Base-by-base conservation (phyloP, 2,888 invertebrate genomes). In the Synergus umbraculus region DNA sequence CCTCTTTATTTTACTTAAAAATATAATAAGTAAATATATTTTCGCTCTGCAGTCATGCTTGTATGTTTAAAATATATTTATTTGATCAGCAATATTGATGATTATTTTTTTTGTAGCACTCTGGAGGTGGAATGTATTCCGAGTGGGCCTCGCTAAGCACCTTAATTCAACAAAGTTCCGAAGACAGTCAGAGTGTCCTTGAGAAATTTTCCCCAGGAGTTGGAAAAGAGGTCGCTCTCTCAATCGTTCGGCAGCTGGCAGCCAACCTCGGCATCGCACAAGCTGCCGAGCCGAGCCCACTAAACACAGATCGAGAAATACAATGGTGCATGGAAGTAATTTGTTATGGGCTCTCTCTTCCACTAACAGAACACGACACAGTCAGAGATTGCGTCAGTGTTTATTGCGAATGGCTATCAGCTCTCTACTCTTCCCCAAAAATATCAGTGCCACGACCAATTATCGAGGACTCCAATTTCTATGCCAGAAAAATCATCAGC, bases 401-500 rank as follows among this genome's bases (percentile, higher is more conserved):
- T 54, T 99, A 99, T 91, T 98, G 98, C 92, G 98, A 99, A 90
- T 99, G 99, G 99, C 93, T 99, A 84, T 96, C 97, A 0, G 97
- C 98, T 3, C 93, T 99, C 83, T 95, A 97, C 85, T 96, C 96
- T 41, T 95, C 95, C 43, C 97, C 97, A 1, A 97, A 97, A 89
- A 95, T 97, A 78, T 96, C 97, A 86, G 96, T 98, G 22, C 99
- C 99, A 0, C 95, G 95, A 85, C 98, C 98, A 0, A 96, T 99
- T 13, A 94, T 95, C 66, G 97, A 97, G 79, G 97, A 98, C 90
- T 97, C 98, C 0, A 97, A 98, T 90, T 94, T 96, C 82, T 99
- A 98, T 92, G 96, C 97, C 0, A 94, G 97, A 85, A 97, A 96
- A 92, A 98, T 99, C 88, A 96, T 99, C 66, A 95, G 96, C 79